Percentiles rank a stretch among this genome's conserved stretches.
Conservation (phyloP, 2,888 invertebrate species). For the Nemurella pictetii region DNA sequence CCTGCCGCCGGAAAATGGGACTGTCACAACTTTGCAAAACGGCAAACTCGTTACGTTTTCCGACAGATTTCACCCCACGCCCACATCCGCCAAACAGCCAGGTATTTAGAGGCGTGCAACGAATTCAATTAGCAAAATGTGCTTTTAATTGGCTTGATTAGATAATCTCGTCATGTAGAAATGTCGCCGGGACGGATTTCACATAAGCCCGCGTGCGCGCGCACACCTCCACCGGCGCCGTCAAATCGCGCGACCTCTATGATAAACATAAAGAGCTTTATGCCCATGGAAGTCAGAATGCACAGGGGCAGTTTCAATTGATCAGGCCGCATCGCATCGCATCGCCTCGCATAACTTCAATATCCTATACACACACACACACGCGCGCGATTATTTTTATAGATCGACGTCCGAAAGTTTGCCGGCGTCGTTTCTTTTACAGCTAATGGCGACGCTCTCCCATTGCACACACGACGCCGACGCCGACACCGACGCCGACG, state of each 20-base stretch:
- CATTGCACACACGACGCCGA: no score
- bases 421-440: slow-evolving; percentile 27
- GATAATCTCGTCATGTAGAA: not conserved
- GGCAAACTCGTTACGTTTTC: not conserved
- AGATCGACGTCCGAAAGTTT: not conserved
- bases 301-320: not conserved
- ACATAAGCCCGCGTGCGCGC: not conserved
- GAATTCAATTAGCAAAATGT: slow-evolving; percentile 15
- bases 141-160: slow-evolving; percentile 12
- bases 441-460: slow-evolving; percentile 21
- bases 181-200: not conserved
- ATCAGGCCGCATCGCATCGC: not conserved
- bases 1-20: not conserved
- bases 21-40: not conserved
- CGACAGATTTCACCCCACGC: not conserved
- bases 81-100: no score
- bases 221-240: no score
- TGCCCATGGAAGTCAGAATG: not conserved
- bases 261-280: not conserved
- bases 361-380: not conserved
- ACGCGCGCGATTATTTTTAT: not conserved
- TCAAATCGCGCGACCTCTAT: not conserved
- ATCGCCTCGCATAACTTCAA: not conserved
- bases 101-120: not conserved
- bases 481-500: no score